Evolutionary conservation across 92 coral and sea anemone genomes (phyloP).

Genomic region (Phenganax stokvisi): DNA sequence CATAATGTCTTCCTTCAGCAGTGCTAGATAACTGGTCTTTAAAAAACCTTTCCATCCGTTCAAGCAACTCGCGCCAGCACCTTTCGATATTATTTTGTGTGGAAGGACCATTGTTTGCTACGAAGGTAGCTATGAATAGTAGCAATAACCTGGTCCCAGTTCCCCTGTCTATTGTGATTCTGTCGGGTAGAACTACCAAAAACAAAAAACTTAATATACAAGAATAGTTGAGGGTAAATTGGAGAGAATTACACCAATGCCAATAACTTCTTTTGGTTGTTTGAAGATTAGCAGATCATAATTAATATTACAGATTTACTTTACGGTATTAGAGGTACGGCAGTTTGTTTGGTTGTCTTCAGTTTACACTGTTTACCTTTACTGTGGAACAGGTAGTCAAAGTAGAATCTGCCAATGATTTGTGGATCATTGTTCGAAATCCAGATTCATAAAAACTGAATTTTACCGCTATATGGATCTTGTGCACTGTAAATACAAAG

Average conservation of each 20-base stretch:
- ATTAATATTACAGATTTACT: too few species aligned
- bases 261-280: too few species aligned
- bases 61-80: conserved; percentile 56
- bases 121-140: conserved; percentile 11
- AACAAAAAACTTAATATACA: conserved; percentile 9
- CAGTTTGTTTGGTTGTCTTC: too few species aligned
- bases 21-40: conserved; percentile 14
- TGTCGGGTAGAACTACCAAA: conserved; percentile 45
- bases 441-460: conserved; percentile 59
- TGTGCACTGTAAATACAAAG: conserved; percentile 58
- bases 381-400: conserved; percentile 31
- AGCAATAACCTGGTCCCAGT: conserved; percentile 8
- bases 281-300: too few species aligned
- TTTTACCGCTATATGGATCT: conserved; percentile 54
- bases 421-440: conserved; percentile 57
- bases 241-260: conserved; percentile 11
- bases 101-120: conserved; percentile 41
- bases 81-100: conserved; percentile 55
- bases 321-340: too few species aligned
- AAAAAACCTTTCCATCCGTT: conserved; percentile 29
- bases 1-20: conserved; percentile 32
- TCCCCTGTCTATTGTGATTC: conserved; percentile 4
- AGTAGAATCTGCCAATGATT: conserved; percentile 57
- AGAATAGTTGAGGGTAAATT: background rate
- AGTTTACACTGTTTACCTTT: too few species aligned